phyloP scores from a whole-genome alignment of 2,888 invertebrate species.

The Drosophila atripex region DNA sequence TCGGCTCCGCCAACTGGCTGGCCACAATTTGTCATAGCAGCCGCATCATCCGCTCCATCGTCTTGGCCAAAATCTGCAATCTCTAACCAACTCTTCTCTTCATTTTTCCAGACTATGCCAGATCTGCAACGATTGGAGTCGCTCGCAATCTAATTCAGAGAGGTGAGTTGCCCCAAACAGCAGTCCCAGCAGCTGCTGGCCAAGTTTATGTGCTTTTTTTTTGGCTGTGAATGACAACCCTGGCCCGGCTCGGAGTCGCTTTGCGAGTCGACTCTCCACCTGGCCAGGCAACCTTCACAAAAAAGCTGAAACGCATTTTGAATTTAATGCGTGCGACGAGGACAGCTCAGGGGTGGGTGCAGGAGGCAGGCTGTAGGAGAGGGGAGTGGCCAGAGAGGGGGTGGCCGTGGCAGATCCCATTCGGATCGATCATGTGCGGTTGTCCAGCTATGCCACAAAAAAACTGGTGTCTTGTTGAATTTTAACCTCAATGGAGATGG shows the following conservation, averaged over 20 bases:
- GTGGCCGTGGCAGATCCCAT: conserved; percentile 41
- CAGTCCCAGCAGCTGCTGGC: conserved; percentile 59
- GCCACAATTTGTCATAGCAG: conserved; percentile 58
- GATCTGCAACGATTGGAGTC: conserved; percentile 22
- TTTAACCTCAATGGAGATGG: conserved; percentile 32
- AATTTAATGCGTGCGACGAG: conserved; percentile 73
- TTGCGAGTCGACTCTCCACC: conserved; percentile 23
- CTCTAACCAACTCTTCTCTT: conserved; percentile 27
- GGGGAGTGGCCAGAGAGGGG: conserved; percentile 8
- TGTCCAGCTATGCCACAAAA: conserved; percentile 79
- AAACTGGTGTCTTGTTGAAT: conserved; percentile 78
- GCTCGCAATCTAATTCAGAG: conserved; percentile 34
- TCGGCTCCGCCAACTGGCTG: conserved; percentile 38
- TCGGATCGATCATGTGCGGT: conserved; percentile 79
- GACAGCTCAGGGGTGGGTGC: conserved; percentile 19
- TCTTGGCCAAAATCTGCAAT: conserved; percentile 33
- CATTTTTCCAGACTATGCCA: conserved; percentile 64
- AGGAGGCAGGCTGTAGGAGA: not conserved
- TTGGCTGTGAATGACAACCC: conserved; percentile 73
- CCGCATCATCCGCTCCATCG: conserved; percentile 11
- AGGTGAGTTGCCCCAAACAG: conserved; percentile 32
- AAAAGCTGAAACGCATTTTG: conserved; percentile 73
- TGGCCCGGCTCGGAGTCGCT: conserved; percentile 64
- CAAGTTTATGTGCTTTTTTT: conserved; percentile 16
- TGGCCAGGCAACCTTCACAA: conserved; percentile 66